Percentiles rank a stretch among this genome's conserved stretches.
Conservation (phyloP, 64 coral and sea anemone genomes). For the Montipora sp. region DNA sequence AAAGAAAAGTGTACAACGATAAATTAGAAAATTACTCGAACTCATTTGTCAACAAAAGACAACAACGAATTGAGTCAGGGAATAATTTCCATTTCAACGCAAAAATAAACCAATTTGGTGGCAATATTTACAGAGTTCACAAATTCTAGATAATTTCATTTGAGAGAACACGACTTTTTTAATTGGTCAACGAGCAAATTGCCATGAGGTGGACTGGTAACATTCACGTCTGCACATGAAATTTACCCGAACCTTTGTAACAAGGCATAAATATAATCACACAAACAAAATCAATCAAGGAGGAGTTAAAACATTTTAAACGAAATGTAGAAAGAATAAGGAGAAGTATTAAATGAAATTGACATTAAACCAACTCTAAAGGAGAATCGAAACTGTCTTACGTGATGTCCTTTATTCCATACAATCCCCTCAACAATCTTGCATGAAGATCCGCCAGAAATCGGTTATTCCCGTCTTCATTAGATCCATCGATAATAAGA, state of each 20-base stretch:
- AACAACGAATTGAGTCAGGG: neutral
- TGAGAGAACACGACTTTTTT: slow-evolving; percentile 1
- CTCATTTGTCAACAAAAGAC: slow-evolving; percentile 35
- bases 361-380: slow-evolving; percentile 44
- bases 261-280: slow-evolving; percentile 21
- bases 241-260: slow-evolving; percentile 30
- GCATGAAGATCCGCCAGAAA: slow-evolving; percentile 98
- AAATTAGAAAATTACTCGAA: slow-evolving; percentile 46
- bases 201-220: slow-evolving; percentile 52
- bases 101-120: neutral
- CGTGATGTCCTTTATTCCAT: slow-evolving; percentile 94
- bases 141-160: slow-evolving; percentile 40
- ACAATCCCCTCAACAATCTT: slow-evolving; percentile 84
- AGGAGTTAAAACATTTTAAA: slow-evolving; percentile 38
- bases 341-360: slow-evolving; percentile 29
- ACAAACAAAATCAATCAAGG: slow-evolving; percentile 57
- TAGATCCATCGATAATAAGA: slow-evolving; percentile 90
- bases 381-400: slow-evolving; percentile 66
- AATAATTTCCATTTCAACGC: neutral
- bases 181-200: slow-evolving; percentile 35
- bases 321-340: slow-evolving; percentile 35
- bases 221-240: slow-evolving; percentile 55
- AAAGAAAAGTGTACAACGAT: slow-evolving; percentile 35
- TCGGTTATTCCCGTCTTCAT: slow-evolving; percentile 79
- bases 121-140: slow-evolving; percentile 45